Percentiles rank a stretch among this genome's conserved stretches.
Conservation (phyloP, 2,113 vertebrate species). For the Amia ocellicauda region DNA sequence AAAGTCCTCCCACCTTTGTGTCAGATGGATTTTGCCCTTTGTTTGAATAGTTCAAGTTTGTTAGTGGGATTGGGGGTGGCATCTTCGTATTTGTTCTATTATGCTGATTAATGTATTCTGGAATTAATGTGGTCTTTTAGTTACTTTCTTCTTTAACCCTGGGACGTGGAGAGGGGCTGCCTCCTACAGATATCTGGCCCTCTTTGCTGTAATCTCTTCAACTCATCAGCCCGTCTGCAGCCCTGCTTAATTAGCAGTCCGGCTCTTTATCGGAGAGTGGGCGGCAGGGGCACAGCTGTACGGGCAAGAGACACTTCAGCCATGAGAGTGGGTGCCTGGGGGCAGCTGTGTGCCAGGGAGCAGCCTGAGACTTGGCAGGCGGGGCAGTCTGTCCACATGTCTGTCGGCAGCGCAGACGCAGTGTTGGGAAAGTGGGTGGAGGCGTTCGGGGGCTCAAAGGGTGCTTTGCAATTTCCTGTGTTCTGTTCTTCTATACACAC, state of each 20-base stretch:
- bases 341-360: neutral
- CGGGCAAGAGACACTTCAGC: neutral
- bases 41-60: neutral
- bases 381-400: neutral
- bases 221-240: neutral
- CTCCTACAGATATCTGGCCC: neutral
- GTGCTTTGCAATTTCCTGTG: too few species aligned
- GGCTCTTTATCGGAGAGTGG: neutral
- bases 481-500: too few species aligned
- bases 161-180: neutral
- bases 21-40: too few species aligned
- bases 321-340: neutral
- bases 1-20: too few species aligned
- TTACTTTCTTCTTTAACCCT: neutral
- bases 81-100: neutral
- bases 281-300: neutral
- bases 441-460: too few species aligned
- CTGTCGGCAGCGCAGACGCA: too few species aligned
- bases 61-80: conserved; percentile 25
- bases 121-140: neutral
- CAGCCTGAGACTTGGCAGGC: neutral
- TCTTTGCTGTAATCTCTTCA: neutral
- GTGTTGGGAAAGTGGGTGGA: too few species aligned
- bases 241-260: neutral
- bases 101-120: conserved; percentile 12